Base-by-base conservation (phyloP, 2,797 vertebrate species). In the Ctenopoma kingsleyae region DNA sequence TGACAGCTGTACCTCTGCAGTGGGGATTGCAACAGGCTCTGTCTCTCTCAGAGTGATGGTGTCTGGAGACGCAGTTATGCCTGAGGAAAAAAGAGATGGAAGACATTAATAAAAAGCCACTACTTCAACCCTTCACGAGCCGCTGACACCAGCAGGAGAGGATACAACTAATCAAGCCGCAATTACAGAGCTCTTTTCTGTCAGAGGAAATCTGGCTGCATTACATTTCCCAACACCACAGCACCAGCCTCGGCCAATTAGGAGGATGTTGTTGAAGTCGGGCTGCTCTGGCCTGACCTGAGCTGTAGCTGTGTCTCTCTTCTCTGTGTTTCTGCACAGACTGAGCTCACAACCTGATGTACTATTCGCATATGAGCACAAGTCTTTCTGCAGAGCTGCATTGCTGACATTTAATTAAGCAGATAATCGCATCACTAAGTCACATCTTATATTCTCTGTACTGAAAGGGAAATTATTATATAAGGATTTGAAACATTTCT, bases 41-140 rank as follows among this genome's bases (percentile, higher is more conserved):
- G 3, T 27, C 65, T 95, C 94, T 11, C 41, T 84, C 76, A 95
- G 58, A 0, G 93, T 94, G 67, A 95, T 95, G 68, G 6, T 49
- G 0, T 91, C 90, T 64, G 82, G 87, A 68, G 91, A 89, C 0
- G 86, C 90, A 1, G 92, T 94, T 17, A 89, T 81, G 48, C 17
- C 93, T 94, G 73, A 1, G n/a, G 38, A 53, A 61, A 53, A 67
- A 12, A 12, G 35, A 15, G 22, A 54, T 51, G 6, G 12, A 69
- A 38, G 9, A 44, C n/a, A 46, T 67, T 16, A 41, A 75, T 62
- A 43, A 71, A 67, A 76, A 41, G 5, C n/a, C 40, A 48, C 4
- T 3, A 11, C 48, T 38, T 67, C n/a, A 55, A 32, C 38, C 50
- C 27, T 22, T 6, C 19, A 23, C 41, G 13, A 16, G 23, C 55